Conservation (phyloP, 2,113 vertebrate species). For the Caloenas nicobarica region DNA sequence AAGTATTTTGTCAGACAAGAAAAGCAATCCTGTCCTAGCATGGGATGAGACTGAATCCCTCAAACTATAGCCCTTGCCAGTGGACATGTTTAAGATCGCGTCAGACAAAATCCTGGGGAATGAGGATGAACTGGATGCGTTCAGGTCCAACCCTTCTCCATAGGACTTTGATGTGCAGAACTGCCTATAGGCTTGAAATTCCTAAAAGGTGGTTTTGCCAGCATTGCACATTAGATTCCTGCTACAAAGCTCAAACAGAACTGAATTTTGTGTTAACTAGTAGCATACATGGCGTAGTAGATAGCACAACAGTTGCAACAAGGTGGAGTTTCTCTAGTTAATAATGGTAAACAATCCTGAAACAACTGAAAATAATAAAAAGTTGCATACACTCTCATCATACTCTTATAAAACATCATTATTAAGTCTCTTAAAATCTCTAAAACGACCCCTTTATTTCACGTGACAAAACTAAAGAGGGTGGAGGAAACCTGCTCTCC, state of each 20-base stretch:
- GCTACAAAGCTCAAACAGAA: background rate
- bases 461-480: background rate
- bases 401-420: background rate
- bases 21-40: background rate
- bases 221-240: background rate
- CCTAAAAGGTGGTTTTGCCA: background rate
- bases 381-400: background rate
- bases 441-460: background rate
- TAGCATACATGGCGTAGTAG: background rate
- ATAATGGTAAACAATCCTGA: background rate
- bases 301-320: background rate
- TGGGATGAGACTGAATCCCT: background rate
- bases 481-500: background rate
- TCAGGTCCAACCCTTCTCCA: background rate
- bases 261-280: background rate
- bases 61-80: background rate
- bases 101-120: background rate
- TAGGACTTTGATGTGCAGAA: background rate
- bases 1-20: background rate
- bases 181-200: background rate
- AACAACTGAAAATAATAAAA: background rate
- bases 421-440: background rate
- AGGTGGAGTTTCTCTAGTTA: background rate
- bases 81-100: rapidly evolving
- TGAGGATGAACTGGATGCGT: background rate